Percentiles rank a stretch among this genome's conserved stretches.
These are phyloP conservation scores for Haliclystus octoradiatus DNA, from an alignment of 30 jellyfish, hydroid and myxozoan genomes.

Conservation along the genomic window DNA sequence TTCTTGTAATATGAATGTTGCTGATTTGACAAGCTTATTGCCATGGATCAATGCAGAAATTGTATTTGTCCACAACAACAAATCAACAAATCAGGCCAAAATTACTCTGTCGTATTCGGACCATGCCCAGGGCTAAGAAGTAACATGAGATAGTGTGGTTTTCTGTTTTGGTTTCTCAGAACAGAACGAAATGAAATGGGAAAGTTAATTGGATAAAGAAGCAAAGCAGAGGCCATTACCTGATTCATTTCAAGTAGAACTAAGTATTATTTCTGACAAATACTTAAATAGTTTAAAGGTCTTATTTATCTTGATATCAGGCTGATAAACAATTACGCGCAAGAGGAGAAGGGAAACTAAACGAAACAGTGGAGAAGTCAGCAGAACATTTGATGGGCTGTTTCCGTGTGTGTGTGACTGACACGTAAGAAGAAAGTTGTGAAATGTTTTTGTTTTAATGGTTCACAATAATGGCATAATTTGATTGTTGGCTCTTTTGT, in stretches of 20 bases:
- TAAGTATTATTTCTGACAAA: too few relatives aligned
- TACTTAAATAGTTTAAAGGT: too few relatives aligned
- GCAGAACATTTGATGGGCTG: conserved; percentile 83
- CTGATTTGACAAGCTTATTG: background rate
- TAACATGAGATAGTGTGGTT: too few relatives aligned
- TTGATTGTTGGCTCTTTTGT: background rate
- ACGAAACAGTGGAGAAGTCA: conserved; percentile 73
- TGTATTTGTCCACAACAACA: too few relatives aligned
- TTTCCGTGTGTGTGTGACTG: conserved; percentile 91
- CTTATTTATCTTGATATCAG: conserved; percentile 5
- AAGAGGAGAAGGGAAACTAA: conserved; percentile 55
- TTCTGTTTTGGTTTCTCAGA: too few relatives aligned
- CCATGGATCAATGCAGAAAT: background rate
- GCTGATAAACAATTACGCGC: conserved; percentile 64
- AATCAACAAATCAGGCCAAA: too few relatives aligned
- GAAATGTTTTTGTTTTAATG: background rate
- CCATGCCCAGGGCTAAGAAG: too few relatives aligned
- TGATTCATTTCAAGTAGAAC: too few relatives aligned
- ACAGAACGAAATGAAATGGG: too few relatives aligned
- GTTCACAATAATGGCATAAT: background rate
- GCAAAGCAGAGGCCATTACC: background rate
- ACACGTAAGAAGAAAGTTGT: conserved; percentile 40
- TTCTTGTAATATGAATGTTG: background rate
- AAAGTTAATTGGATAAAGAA: too few relatives aligned
- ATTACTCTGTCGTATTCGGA: too few relatives aligned